Conservation (phyloP, 2,888 invertebrate genomes). For the Sclerodermus sp. region DNA sequence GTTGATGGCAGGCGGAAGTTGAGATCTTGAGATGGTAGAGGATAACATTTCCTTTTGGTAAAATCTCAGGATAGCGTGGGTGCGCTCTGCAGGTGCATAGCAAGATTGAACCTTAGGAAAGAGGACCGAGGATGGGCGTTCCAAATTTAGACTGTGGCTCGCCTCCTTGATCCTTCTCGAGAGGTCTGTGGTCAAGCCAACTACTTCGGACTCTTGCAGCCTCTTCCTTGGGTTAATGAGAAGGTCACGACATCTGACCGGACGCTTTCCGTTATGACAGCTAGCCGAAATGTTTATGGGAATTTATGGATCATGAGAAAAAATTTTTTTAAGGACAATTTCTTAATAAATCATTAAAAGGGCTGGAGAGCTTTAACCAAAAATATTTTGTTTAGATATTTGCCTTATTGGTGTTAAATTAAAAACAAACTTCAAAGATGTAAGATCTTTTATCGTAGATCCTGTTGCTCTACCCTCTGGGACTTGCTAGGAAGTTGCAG, state of each 20-base stretch:
- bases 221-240: slow-evolving; percentile 45
- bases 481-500: slow-evolving; percentile 27
- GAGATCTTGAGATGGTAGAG: slow-evolving; percentile 36
- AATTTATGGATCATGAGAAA: slow-evolving; percentile 48
- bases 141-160: slow-evolving; percentile 44
- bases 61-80: slow-evolving; percentile 37
- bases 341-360: too few species aligned
- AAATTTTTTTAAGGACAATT: not conserved
- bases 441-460: slow-evolving; percentile 23
- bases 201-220: slow-evolving; percentile 26
- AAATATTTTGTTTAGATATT: too few species aligned
- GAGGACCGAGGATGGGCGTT: slow-evolving; percentile 42
- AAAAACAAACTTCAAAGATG: slow-evolving; percentile 23
- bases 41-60: slow-evolving; percentile 41
- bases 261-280: slow-evolving; percentile 50
- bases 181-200: slow-evolving; percentile 48
- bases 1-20: slow-evolving; percentile 35
- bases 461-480: slow-evolving; percentile 18
- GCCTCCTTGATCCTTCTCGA: slow-evolving; percentile 35
- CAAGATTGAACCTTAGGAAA: slow-evolving; percentile 24
- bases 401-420: slow-evolving; percentile 9
- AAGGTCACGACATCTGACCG: slow-evolving; percentile 50
- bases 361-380: too few species aligned
- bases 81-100: slow-evolving; percentile 47
- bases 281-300: slow-evolving; percentile 45